These are phyloP conservation scores for Cyprinodon diabolis DNA, from an alignment of 2,797 vertebrate species.

Conservation along the genomic window DNA sequence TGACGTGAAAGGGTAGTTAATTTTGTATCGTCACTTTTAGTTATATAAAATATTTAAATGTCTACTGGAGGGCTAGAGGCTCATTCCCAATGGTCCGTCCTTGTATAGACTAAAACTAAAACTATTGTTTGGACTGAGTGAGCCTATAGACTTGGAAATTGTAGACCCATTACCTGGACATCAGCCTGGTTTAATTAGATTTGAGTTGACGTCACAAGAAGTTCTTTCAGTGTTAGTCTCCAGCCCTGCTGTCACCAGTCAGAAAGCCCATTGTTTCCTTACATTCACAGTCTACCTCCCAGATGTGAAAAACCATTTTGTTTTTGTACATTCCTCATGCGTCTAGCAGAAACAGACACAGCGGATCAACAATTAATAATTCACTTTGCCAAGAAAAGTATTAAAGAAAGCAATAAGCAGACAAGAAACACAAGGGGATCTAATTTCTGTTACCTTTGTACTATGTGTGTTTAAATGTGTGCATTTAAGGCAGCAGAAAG, in stretches of 20 bases:
- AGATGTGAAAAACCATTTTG: slow-evolving; percentile 63
- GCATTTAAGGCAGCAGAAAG: slow-evolving; percentile 9
- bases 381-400: slow-evolving; percentile 52
- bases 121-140: slow-evolving; percentile 44
- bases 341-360: slow-evolving; percentile 37
- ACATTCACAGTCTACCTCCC: slow-evolving; percentile 46
- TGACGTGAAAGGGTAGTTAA: neutral
- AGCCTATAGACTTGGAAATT: slow-evolving; percentile 43
- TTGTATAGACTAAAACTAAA: slow-evolving; percentile 21
- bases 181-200: slow-evolving; percentile 60
- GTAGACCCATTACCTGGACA: slow-evolving; percentile 63
- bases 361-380: slow-evolving; percentile 63
- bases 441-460: slow-evolving; percentile 20
- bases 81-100: slow-evolving; percentile 17
- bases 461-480: slow-evolving; percentile 16
- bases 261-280: slow-evolving; percentile 52
- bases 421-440: slow-evolving; percentile 29
- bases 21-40: slow-evolving; percentile 10
- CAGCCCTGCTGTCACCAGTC: slow-evolving; percentile 40
- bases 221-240: slow-evolving; percentile 41
- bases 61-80: slow-evolving; percentile 16
- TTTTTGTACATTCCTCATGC: slow-evolving; percentile 56
- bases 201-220: slow-evolving; percentile 49
- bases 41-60: slow-evolving; percentile 13
- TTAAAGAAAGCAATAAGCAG: slow-evolving; percentile 20